These are phyloP conservation scores for Halcyon leucocephala DNA, from an alignment of 2,797 vertebrate species.

Conservation along the genomic window DNA sequence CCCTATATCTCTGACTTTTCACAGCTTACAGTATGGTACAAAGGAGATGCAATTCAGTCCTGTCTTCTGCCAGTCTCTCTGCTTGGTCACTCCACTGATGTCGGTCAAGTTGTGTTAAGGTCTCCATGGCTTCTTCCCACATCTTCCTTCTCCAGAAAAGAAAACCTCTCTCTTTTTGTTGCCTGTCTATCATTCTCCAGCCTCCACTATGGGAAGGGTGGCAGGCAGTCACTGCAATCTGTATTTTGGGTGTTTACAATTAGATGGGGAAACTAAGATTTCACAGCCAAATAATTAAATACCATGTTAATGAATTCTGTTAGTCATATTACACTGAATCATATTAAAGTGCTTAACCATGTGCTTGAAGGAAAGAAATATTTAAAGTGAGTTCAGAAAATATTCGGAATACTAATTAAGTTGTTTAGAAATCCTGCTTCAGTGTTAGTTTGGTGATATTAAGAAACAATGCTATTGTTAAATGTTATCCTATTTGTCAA, in stretches of 20 bases:
- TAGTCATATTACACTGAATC: slow-evolving; percentile 70
- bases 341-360: slow-evolving; percentile 70
- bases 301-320: slow-evolving; percentile 65
- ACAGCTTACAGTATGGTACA: neutral
- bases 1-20: neutral
- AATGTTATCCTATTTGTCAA: slow-evolving; percentile 47
- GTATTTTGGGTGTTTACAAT: slow-evolving; percentile 48
- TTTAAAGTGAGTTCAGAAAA: slow-evolving; percentile 73
- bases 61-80: neutral
- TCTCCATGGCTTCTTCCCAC: neutral
- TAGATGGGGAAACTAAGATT: slow-evolving; percentile 49
- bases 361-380: slow-evolving; percentile 74
- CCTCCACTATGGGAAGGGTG: neutral
- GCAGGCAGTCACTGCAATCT: neutral
- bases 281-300: slow-evolving; percentile 61
- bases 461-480: slow-evolving; percentile 56
- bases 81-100: neutral
- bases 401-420: slow-evolving; percentile 72
- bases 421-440: slow-evolving; percentile 62
- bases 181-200: neutral
- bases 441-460: slow-evolving; percentile 61
- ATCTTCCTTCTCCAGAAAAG: neutral
- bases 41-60: neutral
- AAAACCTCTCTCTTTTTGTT: neutral
- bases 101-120: neutral